phyloP scores from a whole-genome alignment of 2,888 invertebrate species.

The Torymus tubicola region DNA sequence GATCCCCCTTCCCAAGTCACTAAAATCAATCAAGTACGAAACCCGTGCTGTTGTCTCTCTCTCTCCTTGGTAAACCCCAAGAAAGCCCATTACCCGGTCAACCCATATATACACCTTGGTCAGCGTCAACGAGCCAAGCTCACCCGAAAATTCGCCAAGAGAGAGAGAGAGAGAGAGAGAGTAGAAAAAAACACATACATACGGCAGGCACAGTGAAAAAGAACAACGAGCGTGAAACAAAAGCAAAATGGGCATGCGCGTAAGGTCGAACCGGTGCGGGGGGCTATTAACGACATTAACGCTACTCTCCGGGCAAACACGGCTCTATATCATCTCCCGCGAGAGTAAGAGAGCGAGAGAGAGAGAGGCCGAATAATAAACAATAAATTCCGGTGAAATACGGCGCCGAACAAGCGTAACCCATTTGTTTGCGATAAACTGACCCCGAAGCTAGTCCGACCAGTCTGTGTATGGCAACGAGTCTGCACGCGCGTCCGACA shows the following conservation, averaged over 20 bases:
- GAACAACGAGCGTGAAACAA: neutral
- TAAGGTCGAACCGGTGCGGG: constrained; percentile 66
- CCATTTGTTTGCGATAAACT: constrained; percentile 76
- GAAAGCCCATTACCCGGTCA: too few species aligned
- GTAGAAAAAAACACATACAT: neutral
- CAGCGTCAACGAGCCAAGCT: constrained; percentile 45
- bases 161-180: too few species aligned
- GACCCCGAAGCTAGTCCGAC: constrained; percentile 73
- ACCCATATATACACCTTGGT: too few species aligned
- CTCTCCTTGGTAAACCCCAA: too few species aligned
- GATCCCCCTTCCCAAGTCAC: too few species aligned
- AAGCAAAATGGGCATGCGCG: constrained; percentile 50
- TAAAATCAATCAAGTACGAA: too few species aligned
- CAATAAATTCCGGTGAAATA: constrained; percentile 75
- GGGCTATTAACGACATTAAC: constrained; percentile 75
- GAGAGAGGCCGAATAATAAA: constrained; percentile 70
- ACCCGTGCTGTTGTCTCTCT: too few species aligned
- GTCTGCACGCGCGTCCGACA: constrained; percentile 58
- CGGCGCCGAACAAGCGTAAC: constrained; percentile 74
- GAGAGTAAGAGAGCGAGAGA: constrained; percentile 7
- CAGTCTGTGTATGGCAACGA: constrained; percentile 65
- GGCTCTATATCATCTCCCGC: constrained; percentile 71
- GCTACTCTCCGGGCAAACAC: constrained; percentile 72
- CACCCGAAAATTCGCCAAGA: neutral
- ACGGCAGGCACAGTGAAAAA: neutral